Conservation (phyloP, 2,797 vertebrate genomes). For the Tarsius wallacei region DNA sequence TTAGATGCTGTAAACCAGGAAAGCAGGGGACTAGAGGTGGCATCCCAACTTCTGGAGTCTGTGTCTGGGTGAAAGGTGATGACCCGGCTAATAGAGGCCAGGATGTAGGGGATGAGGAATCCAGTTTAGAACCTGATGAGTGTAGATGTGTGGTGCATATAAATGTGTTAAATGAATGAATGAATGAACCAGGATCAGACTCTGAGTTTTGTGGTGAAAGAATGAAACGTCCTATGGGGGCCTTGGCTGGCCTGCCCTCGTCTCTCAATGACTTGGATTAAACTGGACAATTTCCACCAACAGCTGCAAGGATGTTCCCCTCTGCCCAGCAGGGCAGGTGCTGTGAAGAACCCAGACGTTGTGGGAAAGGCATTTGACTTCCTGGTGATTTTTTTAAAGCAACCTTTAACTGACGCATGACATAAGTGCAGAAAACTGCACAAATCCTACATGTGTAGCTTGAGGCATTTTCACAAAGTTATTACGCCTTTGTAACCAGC, state of each 20-base stretch:
- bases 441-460: background rate
- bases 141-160: background rate
- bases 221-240: background rate
- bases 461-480: background rate
- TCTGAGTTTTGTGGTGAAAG: conserved; percentile 5
- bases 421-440: background rate
- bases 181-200: background rate
- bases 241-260: background rate
- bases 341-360: background rate
- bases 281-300: background rate
- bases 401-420: background rate
- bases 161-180: background rate
- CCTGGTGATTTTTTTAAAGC: background rate
- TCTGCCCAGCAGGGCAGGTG: background rate
- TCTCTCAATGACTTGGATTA: background rate
- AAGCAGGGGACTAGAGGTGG: background rate
- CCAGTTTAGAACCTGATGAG: background rate
- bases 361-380: background rate
- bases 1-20: background rate
- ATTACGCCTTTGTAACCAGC: background rate
- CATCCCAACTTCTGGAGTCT: background rate
- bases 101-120: background rate
- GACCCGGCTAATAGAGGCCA: background rate
- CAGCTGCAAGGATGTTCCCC: background rate
- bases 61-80: background rate